These are phyloP conservation scores for Fabriciana adippe DNA, from an alignment of 2,888 invertebrate genomes.

Conservation along the genomic window DNA sequence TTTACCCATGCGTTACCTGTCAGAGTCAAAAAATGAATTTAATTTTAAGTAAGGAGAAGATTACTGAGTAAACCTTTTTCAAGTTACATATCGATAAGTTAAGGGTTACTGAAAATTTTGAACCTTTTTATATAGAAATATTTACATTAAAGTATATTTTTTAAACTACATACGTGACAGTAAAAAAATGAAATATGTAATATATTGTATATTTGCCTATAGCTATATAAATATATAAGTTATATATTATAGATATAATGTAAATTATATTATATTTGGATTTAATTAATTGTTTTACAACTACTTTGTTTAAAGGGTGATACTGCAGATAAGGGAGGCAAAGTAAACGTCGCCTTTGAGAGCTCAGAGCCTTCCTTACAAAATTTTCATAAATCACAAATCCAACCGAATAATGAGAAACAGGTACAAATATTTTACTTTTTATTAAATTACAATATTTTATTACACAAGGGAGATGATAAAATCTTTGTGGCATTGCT, in stretches of 20 bases:
- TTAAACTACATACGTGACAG: too few species aligned
- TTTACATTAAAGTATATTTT: too few species aligned
- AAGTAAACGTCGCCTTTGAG: constrained; percentile 24
- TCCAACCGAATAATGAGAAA: not conserved
- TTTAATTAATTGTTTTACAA: not conserved
- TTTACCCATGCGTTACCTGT: too few species aligned
- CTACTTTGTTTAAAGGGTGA: constrained; percentile 5
- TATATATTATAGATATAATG: too few species aligned
- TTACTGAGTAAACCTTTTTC: too few species aligned
- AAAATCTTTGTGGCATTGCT: not conserved
- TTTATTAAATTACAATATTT: not conserved
- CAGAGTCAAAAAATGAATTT: too few species aligned
- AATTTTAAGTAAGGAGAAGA: too few species aligned
- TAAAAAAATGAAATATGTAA: too few species aligned
- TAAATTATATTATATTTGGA: not conserved
- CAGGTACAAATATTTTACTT: not conserved
- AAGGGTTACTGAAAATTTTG: too few species aligned
- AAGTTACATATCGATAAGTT: too few species aligned
- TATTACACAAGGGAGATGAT: not conserved
- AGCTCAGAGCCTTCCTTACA: constrained; percentile 22
- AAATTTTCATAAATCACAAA: constrained; percentile 13
- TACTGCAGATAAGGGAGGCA: constrained; percentile 10
- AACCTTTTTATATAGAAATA: too few species aligned
- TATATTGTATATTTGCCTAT: not conserved
- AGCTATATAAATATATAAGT: too few species aligned